A percentile compares a stretch with the other conserved stretches of the same genome.
Evolutionary conservation across 2,888 invertebrate genomes (phyloP).

Genomic region (Linyphia triangularis): DNA sequence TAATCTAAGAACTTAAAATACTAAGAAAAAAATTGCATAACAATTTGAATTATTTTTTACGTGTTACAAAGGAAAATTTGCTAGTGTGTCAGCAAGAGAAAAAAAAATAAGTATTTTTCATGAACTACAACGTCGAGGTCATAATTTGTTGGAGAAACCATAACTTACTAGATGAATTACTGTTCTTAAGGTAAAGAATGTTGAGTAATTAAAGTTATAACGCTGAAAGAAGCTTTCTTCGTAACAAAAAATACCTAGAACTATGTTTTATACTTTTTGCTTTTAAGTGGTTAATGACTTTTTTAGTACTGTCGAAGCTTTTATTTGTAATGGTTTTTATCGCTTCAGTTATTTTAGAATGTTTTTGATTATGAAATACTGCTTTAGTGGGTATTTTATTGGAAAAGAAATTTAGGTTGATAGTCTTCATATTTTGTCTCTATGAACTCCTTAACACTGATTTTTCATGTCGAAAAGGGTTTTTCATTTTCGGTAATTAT

Average conservation of each 20-base stretch:
- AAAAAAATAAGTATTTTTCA: constrained; percentile 35
- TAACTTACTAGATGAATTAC: constrained; percentile 66
- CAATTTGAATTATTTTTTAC: constrained; percentile 50
- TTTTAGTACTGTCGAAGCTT: neutral
- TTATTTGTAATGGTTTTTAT: neutral
- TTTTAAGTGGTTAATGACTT: constrained; percentile 53
- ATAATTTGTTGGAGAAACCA: constrained; percentile 64
- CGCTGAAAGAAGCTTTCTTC: constrained; percentile 31
- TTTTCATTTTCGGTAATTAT: too few species aligned
- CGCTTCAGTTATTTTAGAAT: neutral
- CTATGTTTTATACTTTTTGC: constrained; percentile 13
- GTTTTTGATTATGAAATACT: neutral
- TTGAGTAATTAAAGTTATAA: constrained; percentile 72
- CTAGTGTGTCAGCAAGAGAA: constrained; percentile 19
- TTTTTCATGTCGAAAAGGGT: too few species aligned
- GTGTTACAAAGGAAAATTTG: neutral
- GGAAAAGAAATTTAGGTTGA: too few species aligned
- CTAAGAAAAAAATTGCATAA: constrained; percentile 22
- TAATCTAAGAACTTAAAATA: constrained; percentile 25
- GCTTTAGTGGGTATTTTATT: too few species aligned
- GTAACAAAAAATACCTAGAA: constrained; percentile 30
- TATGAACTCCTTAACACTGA: too few species aligned
- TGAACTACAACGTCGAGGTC: constrained; percentile 23
- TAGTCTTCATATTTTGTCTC: too few species aligned
- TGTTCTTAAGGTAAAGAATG: constrained; percentile 66